Conservation (phyloP, 2,888 invertebrate genomes). For the Cactoblastis cactorum region DNA sequence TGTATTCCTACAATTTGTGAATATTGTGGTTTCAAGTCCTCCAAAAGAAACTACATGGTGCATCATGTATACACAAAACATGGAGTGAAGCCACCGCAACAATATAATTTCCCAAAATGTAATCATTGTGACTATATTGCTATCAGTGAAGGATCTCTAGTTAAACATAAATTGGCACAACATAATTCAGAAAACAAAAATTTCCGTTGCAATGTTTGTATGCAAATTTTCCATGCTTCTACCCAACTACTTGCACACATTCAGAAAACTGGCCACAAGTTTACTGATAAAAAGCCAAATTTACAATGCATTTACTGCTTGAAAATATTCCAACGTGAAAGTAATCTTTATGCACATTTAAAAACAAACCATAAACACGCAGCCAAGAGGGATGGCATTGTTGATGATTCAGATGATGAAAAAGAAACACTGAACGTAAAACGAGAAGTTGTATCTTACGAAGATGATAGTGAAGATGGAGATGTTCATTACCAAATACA, state of each 20-base stretch:
- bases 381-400: slow-evolving; percentile 82
- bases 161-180: slow-evolving; percentile 84
- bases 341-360: slow-evolving; percentile 85
- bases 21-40: slow-evolving; percentile 89
- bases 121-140: slow-evolving; percentile 87
- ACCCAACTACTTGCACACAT: slow-evolving; percentile 69
- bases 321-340: slow-evolving; percentile 84
- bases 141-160: slow-evolving; percentile 83
- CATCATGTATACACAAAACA: slow-evolving; percentile 91
- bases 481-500: slow-evolving; percentile 56
- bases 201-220: slow-evolving; percentile 78
- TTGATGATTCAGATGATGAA: slow-evolving; percentile 79
- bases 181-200: slow-evolving; percentile 69
- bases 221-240: slow-evolving; percentile 67
- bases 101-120: slow-evolving; percentile 88
- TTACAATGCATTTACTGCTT: slow-evolving; percentile 86
- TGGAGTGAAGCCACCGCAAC: slow-evolving; percentile 84
- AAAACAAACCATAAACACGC: slow-evolving; percentile 82
- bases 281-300: slow-evolving; percentile 61
- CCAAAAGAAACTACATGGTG: slow-evolving; percentile 84
- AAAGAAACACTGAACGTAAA: slow-evolving; percentile 19
- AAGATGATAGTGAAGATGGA: slow-evolving; percentile 49
- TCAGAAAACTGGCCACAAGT: slow-evolving; percentile 78
- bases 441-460: slow-evolving; percentile 25
- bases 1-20: slow-evolving; percentile 89